phyloP scores from a whole-genome alignment of 2,113 vertebrate species.

The Aythya baeri region DNA sequence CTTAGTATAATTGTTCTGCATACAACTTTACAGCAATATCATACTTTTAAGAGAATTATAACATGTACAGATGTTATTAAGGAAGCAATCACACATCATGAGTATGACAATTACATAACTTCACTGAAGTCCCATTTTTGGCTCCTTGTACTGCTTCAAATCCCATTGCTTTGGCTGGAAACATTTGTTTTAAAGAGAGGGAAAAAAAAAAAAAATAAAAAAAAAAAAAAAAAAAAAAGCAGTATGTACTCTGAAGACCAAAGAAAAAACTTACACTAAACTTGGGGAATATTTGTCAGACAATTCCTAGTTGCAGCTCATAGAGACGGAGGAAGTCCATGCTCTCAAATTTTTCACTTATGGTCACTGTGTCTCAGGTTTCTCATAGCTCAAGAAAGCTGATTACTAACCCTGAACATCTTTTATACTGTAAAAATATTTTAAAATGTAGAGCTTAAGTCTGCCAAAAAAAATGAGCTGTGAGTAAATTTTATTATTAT shows the following conservation, averaged over 20 bases:
- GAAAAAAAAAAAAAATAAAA: too few relatives aligned
- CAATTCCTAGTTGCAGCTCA: neutral
- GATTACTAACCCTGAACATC: neutral
- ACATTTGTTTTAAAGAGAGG: neutral
- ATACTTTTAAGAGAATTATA: neutral
- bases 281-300: neutral
- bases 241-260: neutral
- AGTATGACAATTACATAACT: neutral
- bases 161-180: neutral
- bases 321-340: rapidly evolving
- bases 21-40: neutral
- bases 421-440: neutral
- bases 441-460: neutral
- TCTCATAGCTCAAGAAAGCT: neutral
- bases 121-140: neutral
- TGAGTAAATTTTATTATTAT: neutral
- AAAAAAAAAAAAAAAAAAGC: neutral
- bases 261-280: neutral
- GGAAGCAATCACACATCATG: neutral
- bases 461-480: neutral
- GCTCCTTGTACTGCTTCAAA: neutral
- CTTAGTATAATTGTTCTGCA: rapidly evolving
- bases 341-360: neutral
- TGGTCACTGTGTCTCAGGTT: neutral
- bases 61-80: neutral